Evolutionary conservation across 2,888 invertebrate genomes (phyloP).

Genomic region (Chloromyia formosa): DNA sequence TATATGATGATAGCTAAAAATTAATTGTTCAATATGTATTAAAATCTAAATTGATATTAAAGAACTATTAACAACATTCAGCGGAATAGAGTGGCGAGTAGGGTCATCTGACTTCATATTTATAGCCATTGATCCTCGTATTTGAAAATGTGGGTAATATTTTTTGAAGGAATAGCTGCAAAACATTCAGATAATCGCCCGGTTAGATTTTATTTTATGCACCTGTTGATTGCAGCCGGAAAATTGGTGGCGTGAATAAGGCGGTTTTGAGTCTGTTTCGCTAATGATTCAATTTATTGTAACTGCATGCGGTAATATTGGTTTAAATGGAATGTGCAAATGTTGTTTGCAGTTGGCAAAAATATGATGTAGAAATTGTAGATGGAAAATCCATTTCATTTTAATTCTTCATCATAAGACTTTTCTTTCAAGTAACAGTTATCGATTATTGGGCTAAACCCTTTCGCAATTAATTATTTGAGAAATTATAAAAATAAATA

Average conservation of each 20-base stretch:
- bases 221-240: neutral
- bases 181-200: neutral
- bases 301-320: neutral
- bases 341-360: too few species aligned
- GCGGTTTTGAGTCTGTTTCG: neutral
- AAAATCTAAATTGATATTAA: neutral
- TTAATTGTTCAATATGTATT: conserved; percentile 24
- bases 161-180: neutral
- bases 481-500: too few species aligned
- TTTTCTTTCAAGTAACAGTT: too few species aligned
- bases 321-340: too few species aligned
- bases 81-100: conserved; percentile 9
- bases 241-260: neutral
- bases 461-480: too few species aligned
- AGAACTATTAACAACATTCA: conserved; percentile 12
- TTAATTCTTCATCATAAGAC: too few species aligned
- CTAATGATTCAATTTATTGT: conserved; percentile 10
- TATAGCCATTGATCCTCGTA: conserved; percentile 13
- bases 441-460: too few species aligned
- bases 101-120: neutral
- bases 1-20: conserved; percentile 18
- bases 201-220: neutral
- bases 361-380: too few species aligned
- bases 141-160: neutral
- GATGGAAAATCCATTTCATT: too few species aligned